phyloP scores from a whole-genome alignment of 23 tunicate genomes.

The Halocynthia roretzi region DNA sequence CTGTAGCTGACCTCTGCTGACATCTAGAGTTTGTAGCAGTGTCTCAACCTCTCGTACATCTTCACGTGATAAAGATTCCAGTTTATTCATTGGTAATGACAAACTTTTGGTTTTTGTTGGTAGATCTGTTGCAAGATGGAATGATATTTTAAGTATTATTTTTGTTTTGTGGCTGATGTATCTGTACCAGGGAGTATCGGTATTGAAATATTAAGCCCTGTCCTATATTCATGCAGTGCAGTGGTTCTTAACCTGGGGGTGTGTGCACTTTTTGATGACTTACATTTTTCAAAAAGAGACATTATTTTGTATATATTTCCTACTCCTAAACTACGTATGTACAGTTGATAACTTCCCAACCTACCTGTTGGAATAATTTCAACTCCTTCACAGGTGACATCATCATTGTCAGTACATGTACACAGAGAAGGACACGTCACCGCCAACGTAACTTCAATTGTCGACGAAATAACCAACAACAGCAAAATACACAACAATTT shows the following conservation, averaged over 20 bases:
- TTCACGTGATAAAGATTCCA: background rate
- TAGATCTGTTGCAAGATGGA: background rate
- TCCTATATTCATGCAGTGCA: no score
- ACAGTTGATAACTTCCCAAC: background rate
- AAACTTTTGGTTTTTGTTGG: background rate
- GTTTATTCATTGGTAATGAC: background rate
- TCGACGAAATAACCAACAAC: background rate
- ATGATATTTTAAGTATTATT: background rate
- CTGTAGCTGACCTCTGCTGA: background rate
- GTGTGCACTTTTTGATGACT: no score
- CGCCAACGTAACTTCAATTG: background rate
- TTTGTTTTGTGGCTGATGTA: background rate
- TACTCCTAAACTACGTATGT: no score
- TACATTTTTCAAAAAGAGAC: no score
- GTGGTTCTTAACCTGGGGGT: no score
- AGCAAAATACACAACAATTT: no score
- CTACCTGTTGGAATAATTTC: background rate
- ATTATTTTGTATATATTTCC: no score
- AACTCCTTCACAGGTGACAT: background rate
- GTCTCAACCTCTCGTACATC: background rate
- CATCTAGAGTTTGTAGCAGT: background rate
- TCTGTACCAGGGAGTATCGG: background rate
- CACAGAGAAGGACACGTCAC: conserved; percentile 1
- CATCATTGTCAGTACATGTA: background rate
- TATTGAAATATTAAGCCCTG: no score